Evolutionary conservation across 1,140 invertebrate genomes (phyloP), one percentile per base, ranked within the genome.

Genomic region (Proales similis): DNA sequence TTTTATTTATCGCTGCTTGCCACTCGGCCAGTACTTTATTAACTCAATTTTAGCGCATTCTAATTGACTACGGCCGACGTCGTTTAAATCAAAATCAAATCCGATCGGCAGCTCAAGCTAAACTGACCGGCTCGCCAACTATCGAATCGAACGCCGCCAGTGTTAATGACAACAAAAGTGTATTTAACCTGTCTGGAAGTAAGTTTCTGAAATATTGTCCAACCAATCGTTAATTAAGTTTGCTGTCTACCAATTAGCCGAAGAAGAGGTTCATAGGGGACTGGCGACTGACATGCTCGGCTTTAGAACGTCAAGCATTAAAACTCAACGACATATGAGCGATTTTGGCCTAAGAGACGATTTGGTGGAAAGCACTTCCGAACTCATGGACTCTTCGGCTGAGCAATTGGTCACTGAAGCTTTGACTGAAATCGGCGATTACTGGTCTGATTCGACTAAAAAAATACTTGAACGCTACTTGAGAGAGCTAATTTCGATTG

Each of bases 231-330:
- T 11, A 36, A 53, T 2, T 20, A 17, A 42, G 19, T 17, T n/a
- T 11, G 27, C 6, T 53, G 20, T 24, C n/a, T 38, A 49, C 32
- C 17, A 4, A 39, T 9, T 42, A 3, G 14, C 45, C 2, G 32
- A 9, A 26, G 51, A 57, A 14, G 51, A 57, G 5, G 45, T n/a
- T n/a, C n/a, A 57, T 14, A 17, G 51, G 19, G 51, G 51, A 2
- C 14, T 57, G 9, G 27, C 51, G 11, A 57, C 51, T 9, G 51
- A 57, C 38, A 57, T 57, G 51, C 51, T 57, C 20, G 51, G 51
- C 12, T 26, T 57, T n/a, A n/a, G n/a, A n/a, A n/a, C n/a, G n/a
- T n/a, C n/a, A n/a, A n/a, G n/a, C n/a, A n/a, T n/a, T n/a, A n/a
- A n/a, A n/a, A n/a, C n/a, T n/a, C n/a, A n/a, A n/a, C n/a, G n/a